phyloP scores from a whole-genome alignment of 2,888 invertebrate species.

The Chelonus formosanus region DNA sequence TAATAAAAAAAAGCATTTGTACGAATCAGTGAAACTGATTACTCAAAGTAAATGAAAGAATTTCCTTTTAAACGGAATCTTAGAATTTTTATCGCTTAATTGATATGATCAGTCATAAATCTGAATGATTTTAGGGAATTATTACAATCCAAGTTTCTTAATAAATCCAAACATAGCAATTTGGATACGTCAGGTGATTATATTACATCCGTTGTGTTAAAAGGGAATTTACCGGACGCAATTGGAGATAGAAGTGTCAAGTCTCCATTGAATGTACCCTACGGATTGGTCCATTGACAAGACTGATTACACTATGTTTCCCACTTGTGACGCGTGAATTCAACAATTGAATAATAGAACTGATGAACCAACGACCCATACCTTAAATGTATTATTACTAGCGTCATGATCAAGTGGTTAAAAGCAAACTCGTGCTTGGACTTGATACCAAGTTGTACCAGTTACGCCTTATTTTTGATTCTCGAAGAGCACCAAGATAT shows the following conservation, averaged over 20 bases:
- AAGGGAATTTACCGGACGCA: slow-evolving; percentile 4
- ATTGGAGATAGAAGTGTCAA: slow-evolving; percentile 16
- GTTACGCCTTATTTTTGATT: not conserved
- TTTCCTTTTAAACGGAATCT: too few relatives aligned
- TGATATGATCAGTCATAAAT: too few relatives aligned
- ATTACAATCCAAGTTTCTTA: not conserved
- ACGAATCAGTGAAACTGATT: too few relatives aligned
- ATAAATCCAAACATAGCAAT: slow-evolving; percentile 13
- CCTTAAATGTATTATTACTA: slow-evolving; percentile 34
- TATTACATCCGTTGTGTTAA: slow-evolving; percentile 4
- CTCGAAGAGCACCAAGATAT: not conserved
- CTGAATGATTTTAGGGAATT: too few relatives aligned
- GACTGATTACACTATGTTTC: slow-evolving; percentile 31
- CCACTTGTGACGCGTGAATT: slow-evolving; percentile 39
- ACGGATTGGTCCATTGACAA: slow-evolving; percentile 54
- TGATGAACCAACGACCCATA: slow-evolving; percentile 30
- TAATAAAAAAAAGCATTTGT: too few relatives aligned
- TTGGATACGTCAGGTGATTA: slow-evolving; percentile 3
- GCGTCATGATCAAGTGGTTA: slow-evolving; percentile 45
- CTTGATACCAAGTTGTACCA: slow-evolving; percentile 34
- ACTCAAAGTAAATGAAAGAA: too few relatives aligned
- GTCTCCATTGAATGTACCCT: slow-evolving; percentile 22
- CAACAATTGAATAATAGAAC: slow-evolving; percentile 53
- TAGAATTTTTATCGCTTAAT: too few relatives aligned
- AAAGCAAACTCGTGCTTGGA: slow-evolving; percentile 45